Percentiles rank a stretch among this genome's conserved stretches.
Evolutionary conservation across 2,113 vertebrate genomes (phyloP).

Genomic region (Xenus cinereus): DNA sequence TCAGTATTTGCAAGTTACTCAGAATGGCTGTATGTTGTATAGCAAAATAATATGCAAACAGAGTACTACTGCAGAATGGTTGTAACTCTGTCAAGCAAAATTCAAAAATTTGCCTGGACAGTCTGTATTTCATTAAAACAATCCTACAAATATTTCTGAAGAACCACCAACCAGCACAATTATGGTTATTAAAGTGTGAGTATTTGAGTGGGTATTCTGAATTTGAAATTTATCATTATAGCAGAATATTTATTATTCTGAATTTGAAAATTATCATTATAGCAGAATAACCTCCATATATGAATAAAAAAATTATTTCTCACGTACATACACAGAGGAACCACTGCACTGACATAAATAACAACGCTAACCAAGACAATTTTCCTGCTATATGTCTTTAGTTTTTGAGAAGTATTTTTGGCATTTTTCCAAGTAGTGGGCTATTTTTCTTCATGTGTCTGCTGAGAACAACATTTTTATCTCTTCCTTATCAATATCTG

Average conservation of each 20-base stretch:
- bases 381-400: not conserved
- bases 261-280: not conserved
- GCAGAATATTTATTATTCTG: too few relatives aligned
- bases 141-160: not conserved
- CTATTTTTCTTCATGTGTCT: not conserved
- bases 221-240: not conserved
- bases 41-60: not conserved
- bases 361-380: not conserved
- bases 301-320: not conserved
- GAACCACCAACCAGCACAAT: not conserved
- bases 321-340: not conserved
- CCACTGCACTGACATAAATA: not conserved
- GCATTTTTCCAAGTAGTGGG: not conserved
- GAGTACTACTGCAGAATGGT: not conserved
- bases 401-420: not conserved
- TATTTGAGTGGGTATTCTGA: not conserved
- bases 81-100: not conserved
- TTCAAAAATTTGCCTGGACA: not conserved
- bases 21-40: not conserved
- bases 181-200: not conserved
- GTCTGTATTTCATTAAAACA: not conserved
- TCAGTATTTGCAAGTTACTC: not conserved
- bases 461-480: not conserved
- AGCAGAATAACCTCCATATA: not conserved
- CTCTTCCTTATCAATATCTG: not conserved